A percentile compares a stretch with the other conserved stretches of the same genome.
phyloP scores from a whole-genome alignment of 2,797 vertebrate genomes.

The Liparis tanakae region DNA sequence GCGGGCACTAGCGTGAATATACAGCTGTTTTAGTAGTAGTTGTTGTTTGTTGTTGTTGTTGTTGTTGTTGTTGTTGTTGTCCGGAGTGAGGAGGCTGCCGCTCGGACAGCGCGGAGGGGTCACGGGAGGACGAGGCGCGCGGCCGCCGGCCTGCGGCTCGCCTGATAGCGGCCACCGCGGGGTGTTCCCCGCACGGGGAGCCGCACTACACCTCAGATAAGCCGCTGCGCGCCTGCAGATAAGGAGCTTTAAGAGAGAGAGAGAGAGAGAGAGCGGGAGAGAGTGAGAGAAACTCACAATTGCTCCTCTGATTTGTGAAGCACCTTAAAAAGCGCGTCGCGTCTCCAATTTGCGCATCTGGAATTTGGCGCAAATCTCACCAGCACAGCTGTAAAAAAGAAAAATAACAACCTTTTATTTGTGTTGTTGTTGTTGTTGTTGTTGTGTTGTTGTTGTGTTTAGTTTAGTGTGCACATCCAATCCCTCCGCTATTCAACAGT shows the following conservation, averaged over 20 bases:
- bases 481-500: slow-evolving; percentile 2
- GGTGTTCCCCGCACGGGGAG: slow-evolving; percentile 81
- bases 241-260: slow-evolving; percentile 60
- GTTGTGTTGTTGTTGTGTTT: too few relatives aligned
- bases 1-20: too few relatives aligned
- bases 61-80: not conserved
- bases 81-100: not conserved
- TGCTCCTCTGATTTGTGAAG: slow-evolving; percentile 28
- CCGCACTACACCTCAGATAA: slow-evolving; percentile 84
- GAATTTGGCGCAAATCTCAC: slow-evolving; percentile 3
- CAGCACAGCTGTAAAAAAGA: slow-evolving; percentile 7
- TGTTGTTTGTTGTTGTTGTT: not conserved
- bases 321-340: not conserved
- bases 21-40: not conserved
- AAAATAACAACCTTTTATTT: too few relatives aligned
- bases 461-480: slow-evolving; percentile 22
- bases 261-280: not conserved
- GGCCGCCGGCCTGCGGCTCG: slow-evolving; percentile 69
- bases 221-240: slow-evolving; percentile 80
- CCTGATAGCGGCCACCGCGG: slow-evolving; percentile 81
- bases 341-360: too few relatives aligned
- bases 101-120: slow-evolving; percentile 45
- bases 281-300: slow-evolving; percentile 22
- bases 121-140: slow-evolving; percentile 67
- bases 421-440: too few relatives aligned